A percentile compares a stretch with the other conserved stretches of the same genome.
phyloP scores from a whole-genome alignment of 2,113 vertebrate genomes.

The Pachyramphus minor region DNA sequence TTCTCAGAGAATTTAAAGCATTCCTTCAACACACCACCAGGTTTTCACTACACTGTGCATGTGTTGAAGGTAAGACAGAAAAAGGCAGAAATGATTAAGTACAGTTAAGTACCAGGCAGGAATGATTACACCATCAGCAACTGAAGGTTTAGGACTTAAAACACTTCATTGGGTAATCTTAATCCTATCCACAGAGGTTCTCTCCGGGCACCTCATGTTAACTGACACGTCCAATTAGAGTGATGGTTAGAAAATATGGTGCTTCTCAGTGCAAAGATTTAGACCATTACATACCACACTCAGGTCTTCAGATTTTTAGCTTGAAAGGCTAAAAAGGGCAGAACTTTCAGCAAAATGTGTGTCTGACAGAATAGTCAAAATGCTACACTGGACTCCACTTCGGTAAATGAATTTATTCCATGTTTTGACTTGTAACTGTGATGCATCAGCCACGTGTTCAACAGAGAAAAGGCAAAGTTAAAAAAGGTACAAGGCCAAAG shows the following conservation, averaged over 20 bases:
- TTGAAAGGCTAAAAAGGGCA: not conserved
- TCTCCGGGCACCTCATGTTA: constrained; percentile 78
- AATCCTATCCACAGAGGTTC: constrained; percentile 71
- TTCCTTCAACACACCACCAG: not conserved
- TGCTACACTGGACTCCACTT: not conserved
- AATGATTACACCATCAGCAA: constrained; percentile 67
- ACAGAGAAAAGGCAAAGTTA: not conserved
- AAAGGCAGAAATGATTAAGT: constrained; percentile 55
- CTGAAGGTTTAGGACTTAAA: constrained; percentile 68
- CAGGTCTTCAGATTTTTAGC: not conserved
- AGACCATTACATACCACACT: not conserved
- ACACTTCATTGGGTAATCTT: constrained; percentile 69
- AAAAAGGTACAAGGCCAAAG: not conserved
- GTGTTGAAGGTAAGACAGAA: not conserved
- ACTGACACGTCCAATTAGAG: constrained; percentile 81
- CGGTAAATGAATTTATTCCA: not conserved
- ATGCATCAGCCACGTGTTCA: not conserved
- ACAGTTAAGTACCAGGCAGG: constrained; percentile 19
- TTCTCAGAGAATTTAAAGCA: not conserved
- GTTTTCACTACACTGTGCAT: not conserved
- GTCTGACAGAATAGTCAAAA: not conserved
- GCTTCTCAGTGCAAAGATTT: constrained; percentile 28
- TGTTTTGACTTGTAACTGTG: not conserved
- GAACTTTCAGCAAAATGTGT: not conserved
- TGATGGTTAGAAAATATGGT: constrained; percentile 69